Evolutionary conservation across 2,888 invertebrate genomes (phyloP).

Genomic region (Fabriciana adippe): DNA sequence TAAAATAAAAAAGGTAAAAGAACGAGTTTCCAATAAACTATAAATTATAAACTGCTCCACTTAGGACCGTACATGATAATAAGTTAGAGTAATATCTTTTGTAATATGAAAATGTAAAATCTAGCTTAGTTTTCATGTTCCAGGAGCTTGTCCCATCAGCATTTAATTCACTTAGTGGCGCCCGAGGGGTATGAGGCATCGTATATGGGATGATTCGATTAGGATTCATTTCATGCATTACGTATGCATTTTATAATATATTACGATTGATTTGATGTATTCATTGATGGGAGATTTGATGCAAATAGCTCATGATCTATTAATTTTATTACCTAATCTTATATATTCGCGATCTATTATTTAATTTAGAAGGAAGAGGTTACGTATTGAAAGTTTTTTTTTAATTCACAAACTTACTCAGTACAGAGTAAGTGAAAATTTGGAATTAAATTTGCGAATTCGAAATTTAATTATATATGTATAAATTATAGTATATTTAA

Average conservation of each 20-base stretch:
- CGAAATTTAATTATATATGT: too few relatives aligned
- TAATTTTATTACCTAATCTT: too few relatives aligned
- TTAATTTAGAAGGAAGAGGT: too few relatives aligned
- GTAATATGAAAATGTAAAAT: conserved; percentile 16
- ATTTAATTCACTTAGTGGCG: conserved; percentile 34
- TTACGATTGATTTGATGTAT: conserved; percentile 2
- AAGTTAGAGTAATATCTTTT: conserved; percentile 6
- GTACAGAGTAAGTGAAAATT: too few relatives aligned
- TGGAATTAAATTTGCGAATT: too few relatives aligned
- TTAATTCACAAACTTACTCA: too few relatives aligned
- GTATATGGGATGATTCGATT: conserved; percentile 19
- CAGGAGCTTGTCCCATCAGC: conserved; percentile 27
- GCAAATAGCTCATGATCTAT: too few relatives aligned
- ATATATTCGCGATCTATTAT: too few relatives aligned
- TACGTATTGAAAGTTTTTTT: too few relatives aligned
- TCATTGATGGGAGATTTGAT: not conserved
- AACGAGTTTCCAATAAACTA: not conserved
- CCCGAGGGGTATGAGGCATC: conserved; percentile 21
- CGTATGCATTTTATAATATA: conserved; percentile 20
- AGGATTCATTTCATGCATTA: conserved; percentile 14
- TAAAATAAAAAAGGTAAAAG: too few relatives aligned
- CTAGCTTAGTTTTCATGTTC: conserved; percentile 20
- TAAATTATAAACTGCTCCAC: not conserved
- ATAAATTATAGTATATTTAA: too few relatives aligned
- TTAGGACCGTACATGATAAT: not conserved